Evolutionary conservation across 2,888 invertebrate genomes (phyloP).

Genomic region (Patella ulyssiponensis): DNA sequence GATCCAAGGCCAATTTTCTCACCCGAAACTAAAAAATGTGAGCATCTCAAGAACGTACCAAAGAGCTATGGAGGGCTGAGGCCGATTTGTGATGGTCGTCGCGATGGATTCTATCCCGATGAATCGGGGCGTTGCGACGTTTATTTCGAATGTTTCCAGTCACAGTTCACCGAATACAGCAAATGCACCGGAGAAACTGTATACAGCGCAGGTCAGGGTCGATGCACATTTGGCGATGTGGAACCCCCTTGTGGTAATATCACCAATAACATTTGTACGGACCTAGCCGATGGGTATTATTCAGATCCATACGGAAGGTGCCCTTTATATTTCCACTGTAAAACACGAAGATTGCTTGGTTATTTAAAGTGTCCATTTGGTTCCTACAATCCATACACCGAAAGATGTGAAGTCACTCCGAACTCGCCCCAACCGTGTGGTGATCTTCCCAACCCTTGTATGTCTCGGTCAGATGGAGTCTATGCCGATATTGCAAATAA

Average conservation of each 20-base stretch:
- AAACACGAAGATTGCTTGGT: conserved; percentile 18
- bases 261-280: conserved; percentile 21
- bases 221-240: conserved; percentile 35
- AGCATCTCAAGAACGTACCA: conserved; percentile 29
- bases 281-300: conserved; percentile 31
- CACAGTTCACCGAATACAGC: conserved; percentile 40
- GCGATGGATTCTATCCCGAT: conserved; percentile 50
- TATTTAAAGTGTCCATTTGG: conserved; percentile 44
- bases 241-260: conserved; percentile 28
- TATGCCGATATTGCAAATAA: conserved; percentile 29
- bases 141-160: conserved; percentile 46
- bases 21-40: conserved; percentile 25
- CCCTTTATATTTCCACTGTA: conserved; percentile 35
- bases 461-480: conserved; percentile 23
- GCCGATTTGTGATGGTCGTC: conserved; percentile 44
- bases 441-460: conserved; percentile 29
- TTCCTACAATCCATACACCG: conserved; percentile 44
- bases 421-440: conserved; percentile 32
- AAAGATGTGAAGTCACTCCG: conserved; percentile 35
- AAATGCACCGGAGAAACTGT: conserved; percentile 41
- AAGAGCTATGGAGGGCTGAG: conserved; percentile 39
- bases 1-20: conserved; percentile 36
- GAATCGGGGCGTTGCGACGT: conserved; percentile 45
- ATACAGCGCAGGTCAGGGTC: conserved; percentile 46
- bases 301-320: conserved; percentile 38